These are phyloP conservation scores for Trachymyrmex cornetzi DNA, from an alignment of 1,140 invertebrate genomes.

Conservation along the genomic window DNA sequence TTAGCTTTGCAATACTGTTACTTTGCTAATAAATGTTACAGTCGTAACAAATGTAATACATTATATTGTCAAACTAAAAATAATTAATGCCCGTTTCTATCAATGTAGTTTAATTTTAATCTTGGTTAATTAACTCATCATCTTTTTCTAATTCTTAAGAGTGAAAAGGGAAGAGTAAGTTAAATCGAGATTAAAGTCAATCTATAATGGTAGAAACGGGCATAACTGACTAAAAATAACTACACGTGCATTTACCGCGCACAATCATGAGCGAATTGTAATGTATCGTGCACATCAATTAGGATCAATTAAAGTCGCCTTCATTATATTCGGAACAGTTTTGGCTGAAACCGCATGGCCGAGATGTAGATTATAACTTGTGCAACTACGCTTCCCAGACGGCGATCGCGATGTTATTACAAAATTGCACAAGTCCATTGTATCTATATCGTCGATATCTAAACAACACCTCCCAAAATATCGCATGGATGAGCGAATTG, in stretches of 20 bases:
- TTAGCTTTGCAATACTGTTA: neutral
- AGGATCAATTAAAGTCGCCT: constrained; percentile 2
- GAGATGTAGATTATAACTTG: neutral
- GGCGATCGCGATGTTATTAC: constrained; percentile 8
- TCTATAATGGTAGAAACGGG: too few relatives aligned
- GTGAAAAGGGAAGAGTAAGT: too few relatives aligned
- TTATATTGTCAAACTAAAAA: neutral
- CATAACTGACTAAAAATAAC: neutral
- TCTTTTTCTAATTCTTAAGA: too few relatives aligned
- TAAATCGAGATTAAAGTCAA: too few relatives aligned
- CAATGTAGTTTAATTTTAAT: too few relatives aligned
- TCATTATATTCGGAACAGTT: constrained; percentile 1
- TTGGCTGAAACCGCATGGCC: neutral
- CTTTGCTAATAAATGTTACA: neutral
- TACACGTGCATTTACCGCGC: neutral
- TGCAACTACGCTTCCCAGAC: neutral
- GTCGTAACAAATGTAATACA: neutral
- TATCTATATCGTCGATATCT: neutral
- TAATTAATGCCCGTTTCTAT: neutral
- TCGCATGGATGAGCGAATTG: constrained; percentile 12
- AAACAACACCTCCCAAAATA: constrained; percentile 53
- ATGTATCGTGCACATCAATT: constrained; percentile 3
- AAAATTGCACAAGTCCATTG: constrained; percentile 54
- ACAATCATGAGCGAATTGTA: neutral
- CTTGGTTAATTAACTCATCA: too few relatives aligned